Evolutionary conservation across 2,113 vertebrate genomes (phyloP), one percentile per base, ranked within the genome.

Genomic region (Epinephelus moara): DNA sequence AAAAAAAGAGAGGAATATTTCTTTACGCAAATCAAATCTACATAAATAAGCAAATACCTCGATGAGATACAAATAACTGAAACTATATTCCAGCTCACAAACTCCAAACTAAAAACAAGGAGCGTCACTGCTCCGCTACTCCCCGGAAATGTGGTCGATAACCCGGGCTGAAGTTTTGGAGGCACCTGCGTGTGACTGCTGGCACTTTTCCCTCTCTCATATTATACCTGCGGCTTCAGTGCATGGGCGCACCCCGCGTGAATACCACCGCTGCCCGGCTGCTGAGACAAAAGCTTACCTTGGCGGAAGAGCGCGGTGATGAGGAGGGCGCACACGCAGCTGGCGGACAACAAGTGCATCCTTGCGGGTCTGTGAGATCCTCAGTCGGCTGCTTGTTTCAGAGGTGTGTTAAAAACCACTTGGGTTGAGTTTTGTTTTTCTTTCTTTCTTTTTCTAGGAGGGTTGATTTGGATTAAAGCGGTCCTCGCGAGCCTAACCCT

Each of bases 281-380:
- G 27, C 3, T 2, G 40, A 78, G 75, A 86, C 84, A 84, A 84
- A 59, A 30, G 60, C 90, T 90, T 93, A 94, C 94, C 94, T 93
- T 85, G 87, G 74, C 52, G 13, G 55, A 92, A 66, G 57, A 93
- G 80, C 47, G 87, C 76, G 59, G 80, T 3, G 80, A 88, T 0
- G 69, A 94, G 56, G 27, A 94, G 78, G 73, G 84, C 77, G 13
- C 70, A 40, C 77, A 88, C 70, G 80, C 75, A 87, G 88, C 84
- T 78, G 85, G 84, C 71, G 81, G 90, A 94, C 93, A 94, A 94
- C 92, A 94, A 94, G 94, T 94, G 94, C 94, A 94, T 94, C 90
- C 88, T 91, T 15, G 85, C 85, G 76, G 70, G 50, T 90, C 60
- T 89, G 70, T 67, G 70, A 53, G 89, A 72, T 90, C 82, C 91